phyloP scores from a whole-genome alignment of 2,113 vertebrate species.

The Psittacara wagleri region DNA sequence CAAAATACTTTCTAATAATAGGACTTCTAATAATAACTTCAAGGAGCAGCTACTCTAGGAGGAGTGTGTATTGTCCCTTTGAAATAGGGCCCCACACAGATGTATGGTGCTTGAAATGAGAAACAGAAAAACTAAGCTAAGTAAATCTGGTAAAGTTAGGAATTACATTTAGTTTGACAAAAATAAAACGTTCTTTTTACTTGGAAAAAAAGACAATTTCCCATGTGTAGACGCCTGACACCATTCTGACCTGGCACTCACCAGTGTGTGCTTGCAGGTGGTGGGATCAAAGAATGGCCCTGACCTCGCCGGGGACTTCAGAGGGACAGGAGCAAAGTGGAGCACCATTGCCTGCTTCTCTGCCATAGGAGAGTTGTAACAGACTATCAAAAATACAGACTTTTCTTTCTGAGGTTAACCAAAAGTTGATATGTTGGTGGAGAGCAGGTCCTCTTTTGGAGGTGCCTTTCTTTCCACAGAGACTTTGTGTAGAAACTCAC shows the following conservation, averaged over 20 bases:
- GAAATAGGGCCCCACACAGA: not conserved
- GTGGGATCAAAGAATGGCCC: not conserved
- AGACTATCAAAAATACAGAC: not conserved
- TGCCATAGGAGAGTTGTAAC: not conserved
- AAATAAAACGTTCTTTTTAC: not conserved
- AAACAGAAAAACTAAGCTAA: not conserved
- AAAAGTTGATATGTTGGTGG: not conserved
- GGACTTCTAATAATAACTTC: not conserved
- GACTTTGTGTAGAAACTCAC: rapidly evolving
- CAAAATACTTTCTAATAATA: not conserved
- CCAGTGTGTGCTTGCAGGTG: not conserved
- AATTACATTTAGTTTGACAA: not conserved
- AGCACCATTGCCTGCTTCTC: not conserved
- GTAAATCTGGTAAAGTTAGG: not conserved
- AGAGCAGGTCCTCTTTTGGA: not conserved
- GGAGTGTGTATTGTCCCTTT: not conserved
- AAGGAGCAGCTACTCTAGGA: not conserved
- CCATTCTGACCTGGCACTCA: not conserved
- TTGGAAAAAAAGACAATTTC: not conserved
- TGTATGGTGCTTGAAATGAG: not conserved
- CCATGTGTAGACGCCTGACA: not conserved
- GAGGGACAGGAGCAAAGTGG: not conserved
- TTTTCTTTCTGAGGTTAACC: not conserved
- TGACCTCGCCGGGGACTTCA: not conserved
- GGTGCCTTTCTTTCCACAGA: not conserved